phyloP scores from a whole-genome alignment of 2,888 invertebrate species.

The Spisula solida region DNA sequence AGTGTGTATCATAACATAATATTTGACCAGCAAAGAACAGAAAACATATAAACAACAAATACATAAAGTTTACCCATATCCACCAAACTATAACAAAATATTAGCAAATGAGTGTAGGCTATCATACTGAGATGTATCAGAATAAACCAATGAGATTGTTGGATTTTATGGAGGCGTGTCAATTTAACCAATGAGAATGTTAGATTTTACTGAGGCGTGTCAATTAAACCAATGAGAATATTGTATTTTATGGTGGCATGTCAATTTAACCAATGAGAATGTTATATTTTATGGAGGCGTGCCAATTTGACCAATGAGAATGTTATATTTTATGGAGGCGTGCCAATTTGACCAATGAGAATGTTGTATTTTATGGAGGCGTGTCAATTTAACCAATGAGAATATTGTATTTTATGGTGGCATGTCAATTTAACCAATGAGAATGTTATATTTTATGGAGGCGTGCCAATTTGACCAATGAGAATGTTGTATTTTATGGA shows the following conservation, averaged over 20 bases:
- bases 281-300: too few relatives aligned
- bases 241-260: not conserved
- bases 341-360: too few relatives aligned
- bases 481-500: too few relatives aligned
- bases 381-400: too few relatives aligned
- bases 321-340: too few relatives aligned
- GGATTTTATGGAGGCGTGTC: not conserved
- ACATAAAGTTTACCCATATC: not conserved
- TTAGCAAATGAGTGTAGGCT: not conserved
- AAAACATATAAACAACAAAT: not conserved
- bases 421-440: too few relatives aligned
- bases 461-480: too few relatives aligned
- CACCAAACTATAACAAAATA: not conserved
- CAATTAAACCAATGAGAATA: not conserved
- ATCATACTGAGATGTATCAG: not conserved
- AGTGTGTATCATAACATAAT: not conserved
- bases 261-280: not conserved
- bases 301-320: too few relatives aligned
- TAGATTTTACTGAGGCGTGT: not conserved
- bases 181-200: not conserved
- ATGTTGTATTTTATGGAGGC: too few relatives aligned
- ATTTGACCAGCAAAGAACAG: slow-evolving; percentile 16
- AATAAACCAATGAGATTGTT: not conserved
- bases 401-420: too few relatives aligned
- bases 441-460: too few relatives aligned